Evolutionary conservation across 2,888 invertebrate genomes (phyloP).

Genomic region (Nematopogon swammerdamellus): DNA sequence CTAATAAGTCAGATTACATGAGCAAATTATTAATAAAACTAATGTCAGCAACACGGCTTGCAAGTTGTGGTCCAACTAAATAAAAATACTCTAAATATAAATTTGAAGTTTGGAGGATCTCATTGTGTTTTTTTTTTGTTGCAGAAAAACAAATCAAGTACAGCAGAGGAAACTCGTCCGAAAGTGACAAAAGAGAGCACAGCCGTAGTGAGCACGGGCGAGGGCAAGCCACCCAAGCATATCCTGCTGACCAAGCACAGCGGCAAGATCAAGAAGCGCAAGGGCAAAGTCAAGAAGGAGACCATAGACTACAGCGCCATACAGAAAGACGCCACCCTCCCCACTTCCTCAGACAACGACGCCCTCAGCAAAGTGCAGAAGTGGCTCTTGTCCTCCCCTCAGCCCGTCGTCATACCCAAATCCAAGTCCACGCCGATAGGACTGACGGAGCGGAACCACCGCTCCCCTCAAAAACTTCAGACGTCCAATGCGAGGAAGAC

Average conservation of each 20-base stretch:
- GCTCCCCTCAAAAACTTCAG: conserved; percentile 48
- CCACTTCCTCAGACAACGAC: conserved; percentile 51
- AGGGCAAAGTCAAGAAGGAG: conserved; percentile 63
- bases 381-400: conserved; percentile 76
- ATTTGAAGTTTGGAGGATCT: no score
- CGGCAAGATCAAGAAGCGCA: conserved; percentile 48
- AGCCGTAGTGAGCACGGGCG: conserved; percentile 41
- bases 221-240: conserved; percentile 56
- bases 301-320: conserved; percentile 76
- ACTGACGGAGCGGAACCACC: conserved; percentile 52
- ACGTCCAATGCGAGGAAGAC: conserved; percentile 45
- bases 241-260: conserved; percentile 47
- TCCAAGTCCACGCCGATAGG: conserved; percentile 82
- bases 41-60: no score
- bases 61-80: no score
- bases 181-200: conserved; percentile 42
- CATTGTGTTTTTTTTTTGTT: not conserved
- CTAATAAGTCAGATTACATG: no score
- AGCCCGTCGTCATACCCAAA: conserved; percentile 64
- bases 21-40: no score
- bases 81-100: no score
- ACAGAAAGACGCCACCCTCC: conserved; percentile 57
- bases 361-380: conserved; percentile 77
- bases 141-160: conserved; percentile 9
- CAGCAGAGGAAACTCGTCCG: conserved; percentile 27